A percentile compares a stretch with the other conserved stretches of the same genome.
phyloP scores from a whole-genome alignment of 1,140 invertebrate species.

The Diachasma alloeum region DNA sequence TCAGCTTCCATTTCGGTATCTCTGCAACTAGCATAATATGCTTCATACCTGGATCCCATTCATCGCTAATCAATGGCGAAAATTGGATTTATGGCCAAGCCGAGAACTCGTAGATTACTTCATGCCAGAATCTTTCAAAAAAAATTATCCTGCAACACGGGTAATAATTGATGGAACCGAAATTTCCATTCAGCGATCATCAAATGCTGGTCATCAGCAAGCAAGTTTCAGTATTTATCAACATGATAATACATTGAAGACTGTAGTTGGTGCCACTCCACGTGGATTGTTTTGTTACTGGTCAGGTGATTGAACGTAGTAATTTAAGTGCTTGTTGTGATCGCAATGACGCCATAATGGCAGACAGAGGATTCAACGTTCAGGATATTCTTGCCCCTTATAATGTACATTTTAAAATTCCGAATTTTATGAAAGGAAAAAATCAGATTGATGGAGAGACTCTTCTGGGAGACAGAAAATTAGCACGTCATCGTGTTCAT shows the following conservation, averaged over 20 bases:
- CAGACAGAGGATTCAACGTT: slow-evolving; percentile 19
- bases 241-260: too few species aligned
- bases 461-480: too few species aligned
- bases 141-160: slow-evolving; percentile 39
- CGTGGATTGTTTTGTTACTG: too few species aligned
- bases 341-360: slow-evolving; percentile 14
- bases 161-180: slow-evolving; percentile 47
- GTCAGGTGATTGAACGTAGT: slow-evolving; percentile 19
- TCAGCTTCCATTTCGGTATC: slow-evolving; percentile 40
- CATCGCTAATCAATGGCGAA: slow-evolving; percentile 37
- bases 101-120: slow-evolving; percentile 37
- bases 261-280: too few species aligned
- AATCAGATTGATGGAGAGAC: too few species aligned
- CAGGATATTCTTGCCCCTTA: slow-evolving; percentile 23
- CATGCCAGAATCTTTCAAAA: slow-evolving; percentile 41
- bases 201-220: slow-evolving; percentile 21
- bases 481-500: too few species aligned
- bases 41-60: slow-evolving; percentile 44
- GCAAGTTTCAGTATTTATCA: too few species aligned
- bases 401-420: slow-evolving; percentile 6
- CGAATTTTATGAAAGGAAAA: slow-evolving; percentile 17
- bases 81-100: slow-evolving; percentile 43
- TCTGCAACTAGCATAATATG: slow-evolving; percentile 38
- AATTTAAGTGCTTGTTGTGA: slow-evolving; percentile 8
- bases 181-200: slow-evolving; percentile 38